Evolutionary conservation across 2,797 vertebrate species (phyloP).

Genomic region (Lophotriccus pileatus): DNA sequence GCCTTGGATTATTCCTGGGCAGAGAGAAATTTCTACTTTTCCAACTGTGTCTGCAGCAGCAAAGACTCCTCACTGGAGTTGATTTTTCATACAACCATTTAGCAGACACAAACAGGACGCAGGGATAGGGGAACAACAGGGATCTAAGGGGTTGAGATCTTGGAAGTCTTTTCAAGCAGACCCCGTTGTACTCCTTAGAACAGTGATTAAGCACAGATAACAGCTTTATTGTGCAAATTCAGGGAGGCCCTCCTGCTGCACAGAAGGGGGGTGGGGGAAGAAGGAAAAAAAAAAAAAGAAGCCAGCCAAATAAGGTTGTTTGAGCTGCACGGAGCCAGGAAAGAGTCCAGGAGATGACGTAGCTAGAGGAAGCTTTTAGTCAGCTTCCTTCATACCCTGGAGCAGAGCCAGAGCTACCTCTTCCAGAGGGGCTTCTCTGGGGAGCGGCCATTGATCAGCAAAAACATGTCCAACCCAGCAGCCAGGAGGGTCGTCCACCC

Average conservation of each 20-base stretch:
- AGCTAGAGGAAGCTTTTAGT: conserved; percentile 89
- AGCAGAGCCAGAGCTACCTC: conserved; percentile 73
- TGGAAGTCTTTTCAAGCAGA: not conserved
- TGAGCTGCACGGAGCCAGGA: conserved; percentile 74
- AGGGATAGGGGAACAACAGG: fast-evolving
- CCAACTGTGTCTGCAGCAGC: not conserved
- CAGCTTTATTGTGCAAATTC: conserved; percentile 51
- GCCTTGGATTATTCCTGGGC: not conserved
- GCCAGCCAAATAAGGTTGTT: conserved; percentile 64
- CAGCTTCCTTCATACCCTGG: conserved; percentile 85
- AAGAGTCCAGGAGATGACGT: conserved; percentile 91
- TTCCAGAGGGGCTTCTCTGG: not conserved
- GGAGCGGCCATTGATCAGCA: not conserved
- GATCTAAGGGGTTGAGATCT: not conserved
- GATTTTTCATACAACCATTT: not conserved
- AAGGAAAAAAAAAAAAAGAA: fast-evolving
- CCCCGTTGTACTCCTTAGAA: not conserved
- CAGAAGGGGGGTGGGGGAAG: not conserved
- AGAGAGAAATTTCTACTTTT: not conserved
- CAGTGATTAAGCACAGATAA: conserved; percentile 52
- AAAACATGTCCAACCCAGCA: not conserved
- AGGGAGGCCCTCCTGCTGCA: conserved; percentile 11
- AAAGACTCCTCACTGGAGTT: not conserved
- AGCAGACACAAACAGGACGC: not conserved
- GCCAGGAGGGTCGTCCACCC: not conserved